phyloP scores from a whole-genome alignment of 2,797 vertebrate genomes.

The Cynopterus sphinx region DNA sequence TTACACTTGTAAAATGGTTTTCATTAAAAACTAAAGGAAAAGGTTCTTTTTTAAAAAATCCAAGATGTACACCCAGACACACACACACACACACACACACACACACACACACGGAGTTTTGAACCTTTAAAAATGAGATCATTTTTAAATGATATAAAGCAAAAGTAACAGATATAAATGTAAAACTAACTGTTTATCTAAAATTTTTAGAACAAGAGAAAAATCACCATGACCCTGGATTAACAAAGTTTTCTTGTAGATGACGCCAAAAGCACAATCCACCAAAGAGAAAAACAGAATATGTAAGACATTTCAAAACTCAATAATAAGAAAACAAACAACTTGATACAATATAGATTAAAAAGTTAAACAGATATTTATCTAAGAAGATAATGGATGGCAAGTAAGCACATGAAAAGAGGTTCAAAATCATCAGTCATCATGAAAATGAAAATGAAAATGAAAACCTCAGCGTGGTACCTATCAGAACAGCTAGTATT shows the following conservation, averaged over 20 bases:
- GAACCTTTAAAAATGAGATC: not conserved
- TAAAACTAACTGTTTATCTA: not conserved
- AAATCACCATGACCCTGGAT: not conserved
- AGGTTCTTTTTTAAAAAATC: not conserved
- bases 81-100: not conserved
- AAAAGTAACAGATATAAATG: not conserved
- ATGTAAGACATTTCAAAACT: not conserved
- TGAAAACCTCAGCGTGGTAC: not conserved
- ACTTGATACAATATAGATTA: not conserved
- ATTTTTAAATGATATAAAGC: not conserved
- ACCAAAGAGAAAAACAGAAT: not conserved
- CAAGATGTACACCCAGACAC: not conserved
- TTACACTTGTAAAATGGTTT: not conserved
- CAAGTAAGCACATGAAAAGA: not conserved
- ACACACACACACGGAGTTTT: not conserved
- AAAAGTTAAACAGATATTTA: not conserved
- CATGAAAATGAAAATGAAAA: not conserved
- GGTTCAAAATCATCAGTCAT: not conserved
- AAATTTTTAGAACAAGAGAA: not conserved
- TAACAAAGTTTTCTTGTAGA: not conserved
- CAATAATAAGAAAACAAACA: not conserved
- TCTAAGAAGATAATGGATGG: not conserved
- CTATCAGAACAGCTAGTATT: not conserved
- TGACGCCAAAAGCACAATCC: not conserved
- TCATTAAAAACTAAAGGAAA: conserved; percentile 21